Conservation (phyloP, 2,797 vertebrate genomes). For the Smutsia temminckii region DNA sequence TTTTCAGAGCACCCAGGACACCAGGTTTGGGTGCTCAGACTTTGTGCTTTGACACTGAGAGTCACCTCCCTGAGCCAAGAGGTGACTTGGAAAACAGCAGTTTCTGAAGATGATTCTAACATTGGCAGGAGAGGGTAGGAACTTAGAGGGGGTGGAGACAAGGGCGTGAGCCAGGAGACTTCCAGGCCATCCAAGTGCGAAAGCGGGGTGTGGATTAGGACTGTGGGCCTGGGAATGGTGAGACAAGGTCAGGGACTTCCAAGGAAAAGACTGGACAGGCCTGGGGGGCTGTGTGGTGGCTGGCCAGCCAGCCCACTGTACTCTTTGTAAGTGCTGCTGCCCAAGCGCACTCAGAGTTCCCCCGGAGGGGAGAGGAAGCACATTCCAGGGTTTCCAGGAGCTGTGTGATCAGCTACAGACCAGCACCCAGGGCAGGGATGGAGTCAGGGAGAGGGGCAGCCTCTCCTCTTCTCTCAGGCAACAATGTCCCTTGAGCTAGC, state of each 20-base stretch:
- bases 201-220: accelerated
- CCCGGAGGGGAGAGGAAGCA: slow-evolving; percentile 60
- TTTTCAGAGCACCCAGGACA: background rate
- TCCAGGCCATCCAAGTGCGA: background rate
- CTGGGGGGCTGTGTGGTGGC: background rate
- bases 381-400: slow-evolving; percentile 72
- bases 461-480: slow-evolving; percentile 60
- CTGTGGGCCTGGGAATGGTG: background rate
- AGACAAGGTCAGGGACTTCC: background rate
- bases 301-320: background rate
- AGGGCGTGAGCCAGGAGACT: background rate
- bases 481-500: slow-evolving; percentile 60
- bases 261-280: background rate
- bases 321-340: background rate
- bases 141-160: background rate
- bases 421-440: slow-evolving; percentile 60
- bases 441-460: slow-evolving; percentile 33
- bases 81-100: background rate
- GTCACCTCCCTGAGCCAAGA: background rate
- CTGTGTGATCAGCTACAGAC: slow-evolving; percentile 40
- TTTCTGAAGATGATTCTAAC: background rate
- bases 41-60: background rate
- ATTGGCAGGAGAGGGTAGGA: background rate
- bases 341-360: background rate
- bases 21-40: background rate